These are phyloP conservation scores for Eciton burchellii DNA, from an alignment of 1,140 invertebrate genomes.

Conservation along the genomic window DNA sequence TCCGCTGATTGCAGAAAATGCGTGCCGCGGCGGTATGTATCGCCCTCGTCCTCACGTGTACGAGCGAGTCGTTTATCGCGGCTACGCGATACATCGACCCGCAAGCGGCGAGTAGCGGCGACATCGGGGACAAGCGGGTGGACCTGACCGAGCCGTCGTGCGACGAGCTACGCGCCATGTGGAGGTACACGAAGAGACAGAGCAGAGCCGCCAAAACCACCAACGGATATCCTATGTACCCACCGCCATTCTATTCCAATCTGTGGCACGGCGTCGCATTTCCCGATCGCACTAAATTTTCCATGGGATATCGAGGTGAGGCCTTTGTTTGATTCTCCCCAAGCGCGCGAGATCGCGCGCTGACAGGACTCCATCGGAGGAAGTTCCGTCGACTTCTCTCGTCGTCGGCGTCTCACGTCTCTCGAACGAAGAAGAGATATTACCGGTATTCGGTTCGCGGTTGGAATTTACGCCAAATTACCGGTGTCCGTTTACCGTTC, in stretches of 20 bases:
- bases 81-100: constrained; percentile 77
- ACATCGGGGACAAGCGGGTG: constrained; percentile 71
- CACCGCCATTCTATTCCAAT: constrained; percentile 91
- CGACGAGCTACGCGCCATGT: constrained; percentile 95
- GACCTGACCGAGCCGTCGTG: constrained; percentile 90
- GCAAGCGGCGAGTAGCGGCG: constrained; percentile 69
- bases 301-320: constrained; percentile 79
- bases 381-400: too few species aligned
- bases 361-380: too few species aligned
- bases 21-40: constrained; percentile 78
- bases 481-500: too few species aligned
- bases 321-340: neutral
- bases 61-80: constrained; percentile 75
- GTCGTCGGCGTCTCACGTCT: too few species aligned
- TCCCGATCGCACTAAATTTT: constrained; percentile 79
- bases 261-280: constrained; percentile 89
- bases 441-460: too few species aligned
- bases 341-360: neutral
- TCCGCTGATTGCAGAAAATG: constrained; percentile 77
- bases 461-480: too few species aligned
- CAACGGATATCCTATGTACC: constrained; percentile 78
- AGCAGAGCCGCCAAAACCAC: constrained; percentile 91
- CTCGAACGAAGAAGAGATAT: too few species aligned
- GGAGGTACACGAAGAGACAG: constrained; percentile 95
- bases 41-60: constrained; percentile 76